Evolutionary conservation across 2,113 vertebrate genomes (phyloP).

Genomic region (Elephantulus edwardii): DNA sequence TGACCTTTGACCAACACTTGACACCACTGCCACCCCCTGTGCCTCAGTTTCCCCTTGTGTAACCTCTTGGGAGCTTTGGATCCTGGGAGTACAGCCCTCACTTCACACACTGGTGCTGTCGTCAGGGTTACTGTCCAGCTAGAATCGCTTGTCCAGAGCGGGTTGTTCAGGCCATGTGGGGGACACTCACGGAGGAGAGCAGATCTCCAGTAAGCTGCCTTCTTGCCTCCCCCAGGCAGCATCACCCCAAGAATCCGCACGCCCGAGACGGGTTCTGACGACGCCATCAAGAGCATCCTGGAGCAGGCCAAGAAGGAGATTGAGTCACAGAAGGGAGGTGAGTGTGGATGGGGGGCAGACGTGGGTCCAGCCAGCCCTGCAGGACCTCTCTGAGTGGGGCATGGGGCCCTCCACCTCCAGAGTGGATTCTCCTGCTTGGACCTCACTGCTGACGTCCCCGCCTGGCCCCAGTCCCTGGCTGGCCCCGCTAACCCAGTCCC

Average conservation of each 20-base stretch:
- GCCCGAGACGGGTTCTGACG: slow-evolving; percentile 97
- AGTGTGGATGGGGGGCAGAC: slow-evolving; percentile 43
- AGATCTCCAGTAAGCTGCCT: slow-evolving; percentile 19
- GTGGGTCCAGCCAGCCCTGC: background rate
- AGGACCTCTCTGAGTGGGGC: background rate
- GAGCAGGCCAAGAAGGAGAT: slow-evolving; percentile 99
- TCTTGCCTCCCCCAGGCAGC: slow-evolving; percentile 89
- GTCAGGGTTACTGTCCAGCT: background rate
- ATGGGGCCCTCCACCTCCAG: accelerated
- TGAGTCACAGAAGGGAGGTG: slow-evolving; percentile 96
- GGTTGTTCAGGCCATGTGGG: background rate
- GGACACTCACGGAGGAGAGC: background rate
- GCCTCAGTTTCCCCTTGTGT: background rate
- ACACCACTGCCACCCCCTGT: background rate
- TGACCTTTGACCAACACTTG: background rate
- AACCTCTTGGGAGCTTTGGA: background rate
- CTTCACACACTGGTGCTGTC: background rate
- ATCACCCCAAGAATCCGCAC: slow-evolving; percentile 99
- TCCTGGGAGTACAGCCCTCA: background rate
- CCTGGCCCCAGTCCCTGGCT: too few relatives aligned
- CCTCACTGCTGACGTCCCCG: too few relatives aligned
- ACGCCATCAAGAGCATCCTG: slow-evolving; percentile 98
- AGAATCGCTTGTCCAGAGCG: background rate
- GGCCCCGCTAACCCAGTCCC: too few relatives aligned
- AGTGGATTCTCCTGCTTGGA: background rate